A percentile compares a stretch with the other conserved stretches of the same genome.
Evolutionary conservation across 2,888 invertebrate species (phyloP).

Genomic region (Thymelicus acteon): DNA sequence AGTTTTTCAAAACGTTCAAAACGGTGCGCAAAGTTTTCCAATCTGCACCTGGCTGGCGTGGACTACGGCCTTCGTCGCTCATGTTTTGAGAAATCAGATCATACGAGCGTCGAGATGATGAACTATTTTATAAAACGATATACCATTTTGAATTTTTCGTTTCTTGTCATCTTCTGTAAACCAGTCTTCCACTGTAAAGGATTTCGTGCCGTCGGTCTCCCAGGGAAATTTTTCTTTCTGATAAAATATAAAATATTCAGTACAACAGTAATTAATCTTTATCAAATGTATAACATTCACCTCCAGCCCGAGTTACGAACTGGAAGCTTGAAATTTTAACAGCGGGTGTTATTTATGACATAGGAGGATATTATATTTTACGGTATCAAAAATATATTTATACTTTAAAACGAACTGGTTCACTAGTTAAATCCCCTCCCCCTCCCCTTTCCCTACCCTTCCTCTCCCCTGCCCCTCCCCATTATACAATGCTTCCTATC

Average conservation of each 20-base stretch:
- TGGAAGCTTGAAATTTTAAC: conserved; percentile 6
- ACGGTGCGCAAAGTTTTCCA: too few relatives aligned
- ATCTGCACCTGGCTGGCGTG: too few relatives aligned
- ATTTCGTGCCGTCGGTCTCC: conserved; percentile 1
- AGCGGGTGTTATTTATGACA: neutral
- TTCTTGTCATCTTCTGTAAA: conserved; percentile 53
- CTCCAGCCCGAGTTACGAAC: neutral
- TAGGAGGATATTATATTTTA: neutral
- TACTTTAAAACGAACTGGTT: too few relatives aligned
- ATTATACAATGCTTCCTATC: too few relatives aligned
- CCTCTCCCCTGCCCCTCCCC: too few relatives aligned
- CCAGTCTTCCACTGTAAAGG: conserved; percentile 35
- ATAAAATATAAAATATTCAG: conserved; percentile 25
- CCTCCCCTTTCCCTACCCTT: too few relatives aligned
- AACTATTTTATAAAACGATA: too few relatives aligned
- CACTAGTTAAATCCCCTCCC: too few relatives aligned
- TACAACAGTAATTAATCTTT: neutral
- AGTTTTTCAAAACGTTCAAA: too few relatives aligned
- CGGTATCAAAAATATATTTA: neutral
- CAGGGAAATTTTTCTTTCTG: conserved; percentile 50
- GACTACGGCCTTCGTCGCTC: too few relatives aligned
- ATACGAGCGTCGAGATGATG: too few relatives aligned
- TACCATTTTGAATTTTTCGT: conserved; percentile 44
- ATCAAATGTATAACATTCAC: neutral
- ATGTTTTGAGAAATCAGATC: too few relatives aligned